phyloP scores from a whole-genome alignment of 2,797 vertebrate species.

The Lindbergichthys nudifrons region DNA sequence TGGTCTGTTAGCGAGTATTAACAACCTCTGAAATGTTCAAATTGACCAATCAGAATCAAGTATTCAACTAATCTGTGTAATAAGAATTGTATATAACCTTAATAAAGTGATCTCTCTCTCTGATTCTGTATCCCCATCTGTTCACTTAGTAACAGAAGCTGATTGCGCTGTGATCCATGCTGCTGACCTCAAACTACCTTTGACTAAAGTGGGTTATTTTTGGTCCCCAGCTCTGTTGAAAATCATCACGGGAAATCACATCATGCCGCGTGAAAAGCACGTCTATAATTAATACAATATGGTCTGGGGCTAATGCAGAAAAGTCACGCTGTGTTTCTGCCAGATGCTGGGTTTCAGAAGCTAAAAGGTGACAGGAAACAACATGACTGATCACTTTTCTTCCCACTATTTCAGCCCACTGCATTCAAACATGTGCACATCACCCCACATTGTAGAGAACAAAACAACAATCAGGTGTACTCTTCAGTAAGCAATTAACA shows the following conservation, averaged over 20 bases:
- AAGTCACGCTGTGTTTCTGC: constrained; percentile 25
- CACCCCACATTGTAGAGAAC: neutral
- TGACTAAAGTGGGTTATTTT: constrained; percentile 53
- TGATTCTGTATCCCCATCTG: constrained; percentile 10
- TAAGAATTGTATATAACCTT: neutral
- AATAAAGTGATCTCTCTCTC: neutral
- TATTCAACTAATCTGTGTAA: too few relatives aligned
- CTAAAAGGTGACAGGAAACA: constrained; percentile 22
- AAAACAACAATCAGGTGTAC: neutral
- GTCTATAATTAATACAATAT: constrained; percentile 42
- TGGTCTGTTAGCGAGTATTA: too few relatives aligned
- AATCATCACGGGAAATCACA: constrained; percentile 44
- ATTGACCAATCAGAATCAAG: too few relatives aligned
- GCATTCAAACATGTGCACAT: neutral
- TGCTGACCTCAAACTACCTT: constrained; percentile 54
- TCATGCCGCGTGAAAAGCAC: constrained; percentile 35
- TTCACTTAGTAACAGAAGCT: constrained; percentile 35
- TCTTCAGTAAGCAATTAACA: neutral
- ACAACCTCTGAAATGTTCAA: too few relatives aligned
- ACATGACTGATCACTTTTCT: constrained; percentile 1
- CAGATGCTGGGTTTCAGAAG: constrained; percentile 47
- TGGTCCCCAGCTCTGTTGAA: constrained; percentile 26
- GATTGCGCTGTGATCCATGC: constrained; percentile 25
- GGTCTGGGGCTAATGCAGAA: constrained; percentile 33
- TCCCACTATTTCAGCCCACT: neutral